Evolutionary conservation across 2,797 vertebrate species (phyloP), one percentile per base, ranked within the genome.

Genomic region (Streptopelia turtur): DNA sequence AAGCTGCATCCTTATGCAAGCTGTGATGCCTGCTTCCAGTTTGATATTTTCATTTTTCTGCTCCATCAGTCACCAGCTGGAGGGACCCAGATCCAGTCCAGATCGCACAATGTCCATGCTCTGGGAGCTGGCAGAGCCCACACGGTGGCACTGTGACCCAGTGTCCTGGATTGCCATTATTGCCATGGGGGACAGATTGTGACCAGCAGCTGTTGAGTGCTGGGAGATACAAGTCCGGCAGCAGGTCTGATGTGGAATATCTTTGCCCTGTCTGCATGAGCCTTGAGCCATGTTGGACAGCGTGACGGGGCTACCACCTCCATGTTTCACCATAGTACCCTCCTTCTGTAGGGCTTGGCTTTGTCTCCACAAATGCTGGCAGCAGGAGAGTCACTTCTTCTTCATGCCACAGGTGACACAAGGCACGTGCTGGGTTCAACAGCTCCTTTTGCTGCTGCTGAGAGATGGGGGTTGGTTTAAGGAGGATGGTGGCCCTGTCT

Each of bases 141-240:
- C 96, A 94, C 1, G 94, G 90, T 95, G 95, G 95, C 95, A 96
- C 90, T 94, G 87, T 3, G 63, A 86, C 64, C 88, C 83, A 95
- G 88, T 18, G 1, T 66, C 94, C 89, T 4, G 33, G 4, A 1
- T 13, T 50, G 79, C 16, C 83, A 68, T 64, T 5, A 0, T 2
- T 16, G 56, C 7, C 75, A 30, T 65, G 31, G 43, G 76, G 81
- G 71, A 49, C 10, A 1, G 43, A 55, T 11, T 4, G 17, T 37
- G 57, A 25, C 33, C 12, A 2, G 39, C 50, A 27, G 72, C 35
- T 27, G 7, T 28, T 21, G 74, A 43, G 37, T 7, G 37, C 49
- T 28, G 75, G 57, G 16, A 41, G 50, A 30, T 5, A 5, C 23
- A 25, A 57, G 50, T 4, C 35, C 25, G 16, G 39, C 49, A 68